A percentile compares a stretch with the other conserved stretches of the same genome.
Evolutionary conservation across 2,797 vertebrate genomes (phyloP).

Genomic region (Acipenser oxyrinchus): DNA sequence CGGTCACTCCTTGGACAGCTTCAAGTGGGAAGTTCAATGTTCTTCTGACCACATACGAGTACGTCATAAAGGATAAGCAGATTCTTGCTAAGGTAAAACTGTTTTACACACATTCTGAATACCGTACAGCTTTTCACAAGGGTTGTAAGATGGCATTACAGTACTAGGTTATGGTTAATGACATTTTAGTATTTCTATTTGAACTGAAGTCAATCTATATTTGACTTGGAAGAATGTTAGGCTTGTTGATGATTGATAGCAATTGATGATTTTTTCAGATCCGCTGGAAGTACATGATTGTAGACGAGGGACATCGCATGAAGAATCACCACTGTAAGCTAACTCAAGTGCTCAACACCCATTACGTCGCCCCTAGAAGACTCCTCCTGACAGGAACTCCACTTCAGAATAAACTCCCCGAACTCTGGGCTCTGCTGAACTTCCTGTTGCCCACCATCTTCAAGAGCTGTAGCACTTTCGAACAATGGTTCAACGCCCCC

Average conservation of each 20-base stretch:
- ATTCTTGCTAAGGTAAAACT: slow-evolving; percentile 88
- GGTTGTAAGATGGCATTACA: too few species aligned
- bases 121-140: too few species aligned
- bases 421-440: slow-evolving; percentile 94
- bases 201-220: too few species aligned
- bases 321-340: slow-evolving; percentile 98
- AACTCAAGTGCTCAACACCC: slow-evolving; percentile 93
- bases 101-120: not conserved
- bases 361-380: slow-evolving; percentile 89
- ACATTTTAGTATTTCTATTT: too few species aligned
- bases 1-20: slow-evolving; percentile 86
- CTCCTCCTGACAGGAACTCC: slow-evolving; percentile 90
- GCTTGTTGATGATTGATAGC: too few species aligned
- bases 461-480: slow-evolving; percentile 96
- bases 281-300: slow-evolving; percentile 98
- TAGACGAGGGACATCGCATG: slow-evolving; percentile 96
- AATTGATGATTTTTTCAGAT: slow-evolving; percentile 52
- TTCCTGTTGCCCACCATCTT: slow-evolving; percentile 96
- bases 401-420: slow-evolving; percentile 90
- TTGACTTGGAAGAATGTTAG: too few species aligned
- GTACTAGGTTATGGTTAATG: too few species aligned
- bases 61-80: slow-evolving; percentile 98
- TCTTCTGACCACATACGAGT: slow-evolving; percentile 91
- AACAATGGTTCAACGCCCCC: slow-evolving; percentile 97
- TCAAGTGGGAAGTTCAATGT: slow-evolving; percentile 92